Evolutionary conservation across 1,140 invertebrate genomes (phyloP), one percentile per base, ranked within the genome.

Genomic region (Phortica variegata): DNA sequence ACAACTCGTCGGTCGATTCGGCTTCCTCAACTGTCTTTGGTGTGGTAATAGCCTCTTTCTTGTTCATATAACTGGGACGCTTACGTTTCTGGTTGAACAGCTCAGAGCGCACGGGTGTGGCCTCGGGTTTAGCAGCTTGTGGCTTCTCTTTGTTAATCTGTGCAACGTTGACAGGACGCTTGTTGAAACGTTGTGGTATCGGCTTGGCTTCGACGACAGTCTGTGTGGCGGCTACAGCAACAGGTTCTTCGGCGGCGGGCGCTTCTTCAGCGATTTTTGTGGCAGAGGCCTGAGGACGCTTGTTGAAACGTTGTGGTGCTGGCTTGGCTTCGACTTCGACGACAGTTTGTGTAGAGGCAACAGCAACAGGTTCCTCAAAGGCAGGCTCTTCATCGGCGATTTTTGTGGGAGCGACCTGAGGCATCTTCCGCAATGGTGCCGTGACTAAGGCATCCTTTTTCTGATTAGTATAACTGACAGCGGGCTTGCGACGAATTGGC

Each of bases 71-170:
- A 0, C 59, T 42, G 7, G 69, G 69, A 40, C 70, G 65, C n/a
- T 70, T 73, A 16, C 70, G 60, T 3, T 54, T 59, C 16, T 59
- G 36, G 15, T 58, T 60, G 19, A 65, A 68, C n/a, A 73, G 39
- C 3, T 73, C 70, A 4, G 55, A 56, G 13, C 66, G 56, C 16
- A 57, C 34, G 16, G 62, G 42, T 7, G 46, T 37, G n/a, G 42
- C 32, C 18, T 59, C 29, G 9, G 53, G 48, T 19, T 47, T 16
- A 2, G 49, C 38, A 15, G 33, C 41, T 1, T 56, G 58, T 3
- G 52, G 61, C 3, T 45, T 61, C 1, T 62, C 59, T 47, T 62
- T 62, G 15, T 52, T 12, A 16, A 16, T 10, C 17, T 38, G 36
- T 17, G 23, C 16, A 43, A 26, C 47, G 9, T 19, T 18, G 2